A percentile compares a stretch with the other conserved stretches of the same genome.
These are phyloP conservation scores for Trichopoda pennipes DNA, from an alignment of 2,888 invertebrate genomes.

Conservation along the genomic window DNA sequence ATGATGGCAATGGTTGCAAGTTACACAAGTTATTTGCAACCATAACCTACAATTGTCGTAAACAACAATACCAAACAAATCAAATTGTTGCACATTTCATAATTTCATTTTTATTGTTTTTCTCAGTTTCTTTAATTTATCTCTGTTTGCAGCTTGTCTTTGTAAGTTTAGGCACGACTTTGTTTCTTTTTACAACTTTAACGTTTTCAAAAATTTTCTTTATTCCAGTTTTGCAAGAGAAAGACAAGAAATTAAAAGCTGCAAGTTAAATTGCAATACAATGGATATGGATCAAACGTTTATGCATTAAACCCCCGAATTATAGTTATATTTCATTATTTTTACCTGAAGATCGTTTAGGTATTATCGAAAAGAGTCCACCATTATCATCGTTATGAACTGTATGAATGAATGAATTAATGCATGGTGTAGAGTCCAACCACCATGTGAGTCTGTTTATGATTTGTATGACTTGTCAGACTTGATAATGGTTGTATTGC, in stretches of 20 bases:
- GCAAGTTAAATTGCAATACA: constrained; percentile 33
- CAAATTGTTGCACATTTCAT: constrained; percentile 56
- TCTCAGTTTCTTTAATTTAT: background rate
- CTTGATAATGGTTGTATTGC: constrained; percentile 50
- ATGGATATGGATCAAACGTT: constrained; percentile 12
- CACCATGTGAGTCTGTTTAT: constrained; percentile 2
- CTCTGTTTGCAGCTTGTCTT: constrained; percentile 45
- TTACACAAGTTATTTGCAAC: constrained; percentile 54
- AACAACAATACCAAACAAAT: constrained; percentile 60
- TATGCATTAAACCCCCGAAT: constrained; percentile 57
- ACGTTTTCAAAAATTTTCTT: constrained; percentile 32
- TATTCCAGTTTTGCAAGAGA: constrained; percentile 6
- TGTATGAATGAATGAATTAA: constrained; percentile 13
- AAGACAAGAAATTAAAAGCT: constrained; percentile 21
- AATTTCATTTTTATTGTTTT: constrained; percentile 7
- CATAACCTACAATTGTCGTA: constrained; percentile 67
- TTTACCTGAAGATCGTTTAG: constrained; percentile 21
- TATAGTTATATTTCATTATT: constrained; percentile 62
- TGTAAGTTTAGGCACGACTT: constrained; percentile 44
- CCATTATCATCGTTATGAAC: constrained; percentile 33
- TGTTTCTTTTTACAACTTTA: constrained; percentile 41
- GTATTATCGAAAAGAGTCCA: constrained; percentile 41
- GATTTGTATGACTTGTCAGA: constrained; percentile 32
- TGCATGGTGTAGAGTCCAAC: background rate
- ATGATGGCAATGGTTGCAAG: constrained; percentile 32